These are phyloP conservation scores for Seriola dumerili DNA, from an alignment of 2,113 vertebrate species.

Conservation along the genomic window DNA sequence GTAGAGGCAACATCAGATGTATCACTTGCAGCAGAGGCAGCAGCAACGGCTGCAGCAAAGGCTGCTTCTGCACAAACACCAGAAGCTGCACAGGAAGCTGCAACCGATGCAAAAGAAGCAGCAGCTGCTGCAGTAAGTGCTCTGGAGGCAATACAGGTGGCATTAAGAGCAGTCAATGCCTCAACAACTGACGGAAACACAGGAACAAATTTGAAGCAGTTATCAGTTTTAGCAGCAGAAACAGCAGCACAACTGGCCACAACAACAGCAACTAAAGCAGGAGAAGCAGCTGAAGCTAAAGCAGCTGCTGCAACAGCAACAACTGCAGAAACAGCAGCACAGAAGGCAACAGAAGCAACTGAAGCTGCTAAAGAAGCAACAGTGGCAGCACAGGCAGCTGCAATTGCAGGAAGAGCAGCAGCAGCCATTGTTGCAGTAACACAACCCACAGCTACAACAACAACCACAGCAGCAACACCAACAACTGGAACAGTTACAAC, in stretches of 20 bases:
- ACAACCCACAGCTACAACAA: neutral
- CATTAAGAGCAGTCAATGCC: neutral
- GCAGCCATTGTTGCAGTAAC: neutral
- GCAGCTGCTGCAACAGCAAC: neutral
- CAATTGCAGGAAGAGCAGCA: neutral
- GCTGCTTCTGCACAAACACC: neutral
- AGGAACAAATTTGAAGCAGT: neutral
- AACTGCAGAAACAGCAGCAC: neutral
- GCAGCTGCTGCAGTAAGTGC: neutral
- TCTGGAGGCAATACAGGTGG: neutral
- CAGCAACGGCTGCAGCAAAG: neutral
- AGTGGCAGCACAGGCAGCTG: neutral
- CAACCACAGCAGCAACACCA: neutral
- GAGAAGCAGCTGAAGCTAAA: neutral
- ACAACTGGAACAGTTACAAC: neutral
- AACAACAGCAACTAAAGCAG: neutral
- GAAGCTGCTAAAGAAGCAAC: neutral
- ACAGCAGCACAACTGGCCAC: neutral
- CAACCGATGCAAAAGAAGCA: neutral
- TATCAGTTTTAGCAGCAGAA: neutral
- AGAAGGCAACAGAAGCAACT: neutral
- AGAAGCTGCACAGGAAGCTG: neutral
- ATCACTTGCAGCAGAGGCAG: constrained; percentile 1
- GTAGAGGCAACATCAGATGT: neutral
- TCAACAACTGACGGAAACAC: neutral